Conservation (phyloP, 2,797 vertebrate genomes). For the Eulemur albifrons region DNA sequence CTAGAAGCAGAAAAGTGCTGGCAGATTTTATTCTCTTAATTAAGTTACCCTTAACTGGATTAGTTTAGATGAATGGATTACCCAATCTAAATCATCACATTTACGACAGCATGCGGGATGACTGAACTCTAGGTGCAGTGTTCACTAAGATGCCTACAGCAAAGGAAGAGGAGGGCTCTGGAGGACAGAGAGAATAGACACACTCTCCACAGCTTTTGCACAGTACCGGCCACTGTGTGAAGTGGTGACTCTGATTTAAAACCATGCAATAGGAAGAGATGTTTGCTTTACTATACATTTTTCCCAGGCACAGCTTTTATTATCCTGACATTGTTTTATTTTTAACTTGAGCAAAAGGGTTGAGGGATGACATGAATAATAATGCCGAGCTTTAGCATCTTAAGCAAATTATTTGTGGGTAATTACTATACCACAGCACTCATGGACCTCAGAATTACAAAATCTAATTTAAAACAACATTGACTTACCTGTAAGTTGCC, state of each 20-base stretch:
- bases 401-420: slow-evolving; percentile 51
- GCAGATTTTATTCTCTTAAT: slow-evolving; percentile 63
- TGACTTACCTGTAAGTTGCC: not conserved
- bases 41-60: slow-evolving; percentile 59
- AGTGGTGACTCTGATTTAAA: not conserved
- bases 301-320: slow-evolving; percentile 39
- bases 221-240: not conserved
- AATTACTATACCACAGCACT: slow-evolving; percentile 30
- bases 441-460: slow-evolving; percentile 37
- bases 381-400: not conserved
- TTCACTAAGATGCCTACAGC: not conserved
- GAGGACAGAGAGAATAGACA: not conserved
- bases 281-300: slow-evolving; percentile 47
- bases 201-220: not conserved
- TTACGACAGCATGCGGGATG: not conserved
- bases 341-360: slow-evolving; percentile 27
- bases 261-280: not conserved
- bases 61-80: slow-evolving; percentile 38
- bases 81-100: slow-evolving; percentile 18
- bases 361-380: not conserved
- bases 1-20: slow-evolving; percentile 36
- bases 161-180: not conserved
- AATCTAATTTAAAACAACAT: slow-evolving; percentile 27
- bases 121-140: not conserved
- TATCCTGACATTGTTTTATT: slow-evolving; percentile 41